Percentiles rank a stretch among this genome's conserved stretches.
These are phyloP conservation scores for Trididemnum miniatum DNA, from an alignment of 23 tunicate species.

Conservation along the genomic window DNA sequence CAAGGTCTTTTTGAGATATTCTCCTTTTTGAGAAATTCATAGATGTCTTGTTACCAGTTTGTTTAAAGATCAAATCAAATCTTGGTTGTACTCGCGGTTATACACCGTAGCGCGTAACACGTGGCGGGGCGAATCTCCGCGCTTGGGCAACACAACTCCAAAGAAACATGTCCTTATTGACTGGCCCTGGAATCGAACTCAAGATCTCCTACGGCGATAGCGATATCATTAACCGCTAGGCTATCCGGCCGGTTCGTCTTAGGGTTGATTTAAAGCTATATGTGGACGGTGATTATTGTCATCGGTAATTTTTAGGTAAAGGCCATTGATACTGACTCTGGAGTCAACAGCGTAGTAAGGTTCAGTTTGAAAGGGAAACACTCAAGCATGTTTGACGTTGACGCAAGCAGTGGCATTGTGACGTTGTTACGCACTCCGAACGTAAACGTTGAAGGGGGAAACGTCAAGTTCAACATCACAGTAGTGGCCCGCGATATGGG, in stretches of 20 bases:
- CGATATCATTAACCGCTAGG: background rate
- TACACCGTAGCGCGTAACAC: no score
- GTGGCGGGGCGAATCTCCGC: no score
- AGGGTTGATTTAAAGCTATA: background rate
- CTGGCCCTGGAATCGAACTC: no score
- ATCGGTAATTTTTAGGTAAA: constrained; percentile 25
- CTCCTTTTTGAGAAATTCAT: no score
- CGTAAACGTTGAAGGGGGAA: constrained; percentile 13
- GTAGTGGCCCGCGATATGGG: constrained; percentile 45
- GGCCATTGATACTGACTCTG: constrained; percentile 42
- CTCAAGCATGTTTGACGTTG: constrained; percentile 19
- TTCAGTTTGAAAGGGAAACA: constrained; percentile 35
- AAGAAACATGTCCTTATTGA: no score
- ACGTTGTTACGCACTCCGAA: constrained; percentile 30
- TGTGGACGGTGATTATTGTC: background rate
- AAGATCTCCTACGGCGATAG: no score
- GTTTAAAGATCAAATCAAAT: no score
- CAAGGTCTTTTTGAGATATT: no score
- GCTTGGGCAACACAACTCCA: no score
- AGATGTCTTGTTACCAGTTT: no score
- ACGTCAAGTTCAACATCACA: constrained; percentile 36
- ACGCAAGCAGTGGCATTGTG: constrained; percentile 34
- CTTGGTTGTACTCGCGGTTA: no score
- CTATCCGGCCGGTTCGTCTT: background rate
- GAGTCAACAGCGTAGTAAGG: constrained; percentile 35